These are phyloP conservation scores for Portunus trituberculatus DNA, from an alignment of 1,140 invertebrate species.

Conservation along the genomic window DNA sequence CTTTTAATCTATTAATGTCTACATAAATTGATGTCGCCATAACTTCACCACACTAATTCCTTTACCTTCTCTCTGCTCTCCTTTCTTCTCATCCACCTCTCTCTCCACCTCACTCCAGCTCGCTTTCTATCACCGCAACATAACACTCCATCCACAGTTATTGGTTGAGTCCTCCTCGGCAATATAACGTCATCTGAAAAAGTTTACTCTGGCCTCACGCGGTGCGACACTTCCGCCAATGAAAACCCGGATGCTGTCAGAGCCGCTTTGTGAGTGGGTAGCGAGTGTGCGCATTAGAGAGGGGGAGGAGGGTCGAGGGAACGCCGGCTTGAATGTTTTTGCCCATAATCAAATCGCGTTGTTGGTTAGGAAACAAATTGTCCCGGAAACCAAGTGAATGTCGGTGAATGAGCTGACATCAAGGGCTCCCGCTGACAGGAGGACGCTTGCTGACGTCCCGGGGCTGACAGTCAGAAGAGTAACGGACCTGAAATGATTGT, in stretches of 20 bases:
- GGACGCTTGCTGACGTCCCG: conserved; percentile 38
- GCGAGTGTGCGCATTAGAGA: neutral
- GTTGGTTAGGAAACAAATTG: conserved; percentile 53
- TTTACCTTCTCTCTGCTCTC: too few relatives aligned
- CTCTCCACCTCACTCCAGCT: too few relatives aligned
- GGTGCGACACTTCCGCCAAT: neutral
- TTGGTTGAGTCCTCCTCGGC: neutral
- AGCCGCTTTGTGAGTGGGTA: conserved; percentile 7
- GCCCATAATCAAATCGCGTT: conserved; percentile 50
- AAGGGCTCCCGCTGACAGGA: conserved; percentile 49
- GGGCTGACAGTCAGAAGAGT: conserved; percentile 45
- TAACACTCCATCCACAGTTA: conserved; percentile 32
- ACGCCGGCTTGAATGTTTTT: conserved; percentile 4
- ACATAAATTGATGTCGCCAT: too few relatives aligned
- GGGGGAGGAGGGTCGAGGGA: neutral
- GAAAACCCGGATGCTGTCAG: neutral
- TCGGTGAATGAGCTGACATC: conserved; percentile 54
- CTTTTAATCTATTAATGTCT: too few relatives aligned
- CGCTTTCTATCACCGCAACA: neutral
- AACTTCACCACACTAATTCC: too few relatives aligned
- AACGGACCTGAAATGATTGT: conserved; percentile 53
- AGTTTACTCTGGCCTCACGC: neutral
- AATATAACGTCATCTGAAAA: neutral
- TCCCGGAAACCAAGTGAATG: conserved; percentile 24
- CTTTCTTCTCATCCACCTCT: too few relatives aligned